Evolutionary conservation across 2,113 vertebrate genomes (phyloP).

Genomic region (Eulacestoma nigropectus): DNA sequence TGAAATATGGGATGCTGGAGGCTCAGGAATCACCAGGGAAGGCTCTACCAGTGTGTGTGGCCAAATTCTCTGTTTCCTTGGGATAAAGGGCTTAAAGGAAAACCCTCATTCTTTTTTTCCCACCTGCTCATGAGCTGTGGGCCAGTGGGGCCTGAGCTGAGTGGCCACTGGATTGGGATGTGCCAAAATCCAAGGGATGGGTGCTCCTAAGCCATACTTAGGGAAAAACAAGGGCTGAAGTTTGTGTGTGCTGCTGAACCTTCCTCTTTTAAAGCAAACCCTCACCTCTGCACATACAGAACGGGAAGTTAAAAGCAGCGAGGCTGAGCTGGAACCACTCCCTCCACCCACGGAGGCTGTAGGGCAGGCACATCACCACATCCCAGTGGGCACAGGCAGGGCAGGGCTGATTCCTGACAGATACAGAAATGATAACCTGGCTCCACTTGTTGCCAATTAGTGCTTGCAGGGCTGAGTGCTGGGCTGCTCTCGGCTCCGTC

Average conservation of each 20-base stretch:
- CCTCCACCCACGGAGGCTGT: not conserved
- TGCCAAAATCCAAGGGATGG: not conserved
- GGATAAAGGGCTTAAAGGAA: not conserved
- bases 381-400: not conserved
- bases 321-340: not conserved
- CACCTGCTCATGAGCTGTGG: not conserved
- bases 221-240: not conserved
- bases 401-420: not conserved
- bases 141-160: not conserved
- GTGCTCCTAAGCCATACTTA: not conserved
- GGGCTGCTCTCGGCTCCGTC: not conserved
- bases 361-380: not conserved
- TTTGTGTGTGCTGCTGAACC: not conserved
- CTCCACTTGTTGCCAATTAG: not conserved
- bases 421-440: not conserved
- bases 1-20: not conserved
- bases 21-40: not conserved
- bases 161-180: not conserved
- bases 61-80: not conserved
- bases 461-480: not conserved
- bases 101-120: not conserved
- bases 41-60: not conserved
- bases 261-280: not conserved
- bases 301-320: not conserved
- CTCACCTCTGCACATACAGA: accelerated